Percentiles rank a stretch among this genome's conserved stretches.
Evolutionary conservation across 2,113 vertebrate species (phyloP).

Genomic region (Pao palembangensis): DNA sequence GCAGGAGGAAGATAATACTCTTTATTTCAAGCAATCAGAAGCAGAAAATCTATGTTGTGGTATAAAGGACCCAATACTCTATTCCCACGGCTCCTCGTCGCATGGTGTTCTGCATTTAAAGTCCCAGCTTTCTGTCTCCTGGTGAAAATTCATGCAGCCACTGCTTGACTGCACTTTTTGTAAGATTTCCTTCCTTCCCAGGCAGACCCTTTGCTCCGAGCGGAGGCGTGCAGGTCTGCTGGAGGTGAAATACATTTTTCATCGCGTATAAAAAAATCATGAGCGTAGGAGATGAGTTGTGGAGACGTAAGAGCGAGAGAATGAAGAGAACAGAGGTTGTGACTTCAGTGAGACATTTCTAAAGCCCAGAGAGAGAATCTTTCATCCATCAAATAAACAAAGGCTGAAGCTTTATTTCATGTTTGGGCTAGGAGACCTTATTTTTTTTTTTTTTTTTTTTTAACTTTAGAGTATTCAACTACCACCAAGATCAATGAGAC

Average conservation of each 20-base stretch:
- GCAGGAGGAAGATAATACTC: constrained; percentile 49
- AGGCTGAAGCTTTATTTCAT: constrained; percentile 61
- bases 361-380: constrained; percentile 39
- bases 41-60: constrained; percentile 45
- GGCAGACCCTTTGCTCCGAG: constrained; percentile 52
- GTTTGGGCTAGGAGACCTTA: constrained; percentile 44
- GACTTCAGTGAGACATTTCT: constrained; percentile 57
- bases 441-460: background rate
- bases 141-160: constrained; percentile 60
- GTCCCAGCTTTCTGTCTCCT: constrained; percentile 45
- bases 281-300: constrained; percentile 65
- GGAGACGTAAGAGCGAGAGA: constrained; percentile 52
- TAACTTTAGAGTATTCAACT: constrained; percentile 38
- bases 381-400: constrained; percentile 71
- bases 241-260: constrained; percentile 75
- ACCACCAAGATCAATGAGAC: constrained; percentile 42
- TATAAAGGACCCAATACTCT: constrained; percentile 50
- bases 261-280: constrained; percentile 69
- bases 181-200: constrained; percentile 43
- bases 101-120: constrained; percentile 43
- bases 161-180: constrained; percentile 48
- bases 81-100: constrained; percentile 42
- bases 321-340: constrained; percentile 57
- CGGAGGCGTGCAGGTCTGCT: constrained; percentile 66
- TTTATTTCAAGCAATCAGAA: constrained; percentile 43